Base-by-base conservation (phyloP, 2,888 invertebrate species). In the Xanthorhoe designata region DNA sequence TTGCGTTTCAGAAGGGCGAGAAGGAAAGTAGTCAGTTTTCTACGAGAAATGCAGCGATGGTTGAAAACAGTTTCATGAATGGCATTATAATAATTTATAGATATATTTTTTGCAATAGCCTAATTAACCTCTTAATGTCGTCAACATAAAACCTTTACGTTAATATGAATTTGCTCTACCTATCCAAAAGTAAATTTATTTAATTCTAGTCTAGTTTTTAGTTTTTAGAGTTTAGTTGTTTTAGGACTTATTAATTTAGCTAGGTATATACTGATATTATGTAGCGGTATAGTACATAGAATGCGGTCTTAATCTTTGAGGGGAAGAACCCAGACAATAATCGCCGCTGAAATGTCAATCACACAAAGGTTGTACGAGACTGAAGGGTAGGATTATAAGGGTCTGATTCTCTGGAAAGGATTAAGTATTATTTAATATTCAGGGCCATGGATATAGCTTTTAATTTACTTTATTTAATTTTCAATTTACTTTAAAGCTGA, bases 361-460 rank as follows among this genome's bases (percentile, higher is more conserved):
- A 89, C 87, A 84, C 81, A 80, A 86, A 86, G 84, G 86, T 82
- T 79, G 80, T 84, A 86, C 87, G 84, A 85, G 85, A 87, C 88
- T 87, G 88, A 84, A 88, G 90, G 91, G 91, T 87, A 81, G 90
- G 91, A 91, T 92, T 92, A 91, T 91, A 89, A 89, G 87, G 91
- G 91, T 90, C 88, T 83, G 83, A 87, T 87, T 87, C 87, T 83
- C 82, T 73, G 79, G 81, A 82, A 82, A 84, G 79, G 86, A 85
- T 88, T 90, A 89, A 59, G 52, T 55, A 47, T 61, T 61, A 32
- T 45, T 54, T 55, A 88, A 87, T 89, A 89, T 87, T 88, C 86
- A 84, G 84, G 80, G 78, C 83, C 38, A 19, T 17, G 54, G 19
- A 38, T 35, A 42, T 45, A 7, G 19, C 80, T 80, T 80, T 84